These are phyloP conservation scores for Chiridota heheva DNA, from an alignment of 35 echinoderm and acorn worm genomes.

Conservation along the genomic window DNA sequence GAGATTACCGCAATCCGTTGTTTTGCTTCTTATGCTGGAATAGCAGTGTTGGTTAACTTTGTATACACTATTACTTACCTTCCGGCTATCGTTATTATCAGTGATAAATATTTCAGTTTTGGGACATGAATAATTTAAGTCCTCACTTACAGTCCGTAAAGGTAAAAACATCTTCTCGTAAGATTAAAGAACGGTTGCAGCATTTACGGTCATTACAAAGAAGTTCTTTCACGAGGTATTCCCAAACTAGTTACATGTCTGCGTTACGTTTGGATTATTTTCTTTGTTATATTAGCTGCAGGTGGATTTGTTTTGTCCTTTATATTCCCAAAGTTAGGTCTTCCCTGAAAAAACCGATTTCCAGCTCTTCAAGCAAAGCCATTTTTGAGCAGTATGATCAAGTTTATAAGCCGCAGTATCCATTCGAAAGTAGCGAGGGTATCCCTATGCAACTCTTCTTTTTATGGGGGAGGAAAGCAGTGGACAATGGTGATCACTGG, in stretches of 20 bases:
- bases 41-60: slow-evolving; percentile 56
- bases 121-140: no score
- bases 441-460: not conserved
- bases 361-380: slow-evolving; percentile 25
- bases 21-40: slow-evolving; percentile 69
- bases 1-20: slow-evolving; percentile 40
- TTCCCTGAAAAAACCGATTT: slow-evolving; percentile 37
- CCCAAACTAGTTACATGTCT: slow-evolving; percentile 42
- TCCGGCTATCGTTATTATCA: slow-evolving; percentile 47
- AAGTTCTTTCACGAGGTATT: slow-evolving; percentile 40
- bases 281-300: slow-evolving; percentile 19
- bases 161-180: not conserved
- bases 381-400: slow-evolving; percentile 52
- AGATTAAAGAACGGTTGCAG: not conserved
- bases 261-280: slow-evolving; percentile 44
- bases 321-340: slow-evolving; percentile 14
- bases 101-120: slow-evolving; percentile 26
- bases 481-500: slow-evolving; percentile 55
- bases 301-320: slow-evolving; percentile 38
- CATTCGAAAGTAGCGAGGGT: slow-evolving; percentile 10
- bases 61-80: slow-evolving; percentile 54
- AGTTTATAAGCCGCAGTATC: slow-evolving; percentile 29
- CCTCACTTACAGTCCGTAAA: not conserved
- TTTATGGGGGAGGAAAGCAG: slow-evolving; percentile 33
- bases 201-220: no score